A percentile compares a stretch with the other conserved stretches of the same genome.
phyloP scores from a whole-genome alignment of 2,888 invertebrate species.

The Falcaria lacertinaria region DNA sequence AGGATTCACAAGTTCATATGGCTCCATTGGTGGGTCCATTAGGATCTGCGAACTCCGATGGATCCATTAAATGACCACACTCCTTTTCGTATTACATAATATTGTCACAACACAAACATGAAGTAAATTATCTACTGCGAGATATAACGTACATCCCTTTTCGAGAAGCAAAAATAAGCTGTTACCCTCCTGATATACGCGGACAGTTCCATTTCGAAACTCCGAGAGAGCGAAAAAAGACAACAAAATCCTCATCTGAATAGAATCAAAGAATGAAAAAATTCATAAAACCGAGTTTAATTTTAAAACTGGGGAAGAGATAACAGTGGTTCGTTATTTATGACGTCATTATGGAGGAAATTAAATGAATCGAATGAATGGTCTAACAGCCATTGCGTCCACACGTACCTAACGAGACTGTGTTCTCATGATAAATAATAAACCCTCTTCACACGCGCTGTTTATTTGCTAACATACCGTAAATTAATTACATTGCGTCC shows the following conservation, averaged over 20 bases:
- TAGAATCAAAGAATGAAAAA: constrained; percentile 22
- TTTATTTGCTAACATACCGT: constrained; percentile 3
- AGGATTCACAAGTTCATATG: no score
- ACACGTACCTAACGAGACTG: constrained; percentile 31
- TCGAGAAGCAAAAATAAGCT: no score
- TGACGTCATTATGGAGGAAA: constrained; percentile 54
- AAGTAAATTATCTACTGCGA: no score
- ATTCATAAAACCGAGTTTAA: constrained; percentile 47
- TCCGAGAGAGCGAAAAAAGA: constrained; percentile 2
- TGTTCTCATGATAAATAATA: constrained; percentile 27
- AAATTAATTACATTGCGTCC: not conserved
- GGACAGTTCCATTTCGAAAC: not conserved
- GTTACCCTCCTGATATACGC: no score
- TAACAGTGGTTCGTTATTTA: constrained; percentile 52
- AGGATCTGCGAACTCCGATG: no score
- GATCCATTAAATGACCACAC: no score
- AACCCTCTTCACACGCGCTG: constrained; percentile 6
- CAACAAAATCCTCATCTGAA: constrained; percentile 13
- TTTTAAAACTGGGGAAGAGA: constrained; percentile 56
- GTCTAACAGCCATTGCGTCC: constrained; percentile 31
- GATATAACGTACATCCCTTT: no score
- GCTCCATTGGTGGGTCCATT: no score
- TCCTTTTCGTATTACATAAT: no score
- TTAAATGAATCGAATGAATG: constrained; percentile 50
- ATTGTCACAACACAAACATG: no score